A percentile compares a stretch with the other conserved stretches of the same genome.
Evolutionary conservation across 2,888 invertebrate species (phyloP).

Genomic region (Dryobotodes eremita): DNA sequence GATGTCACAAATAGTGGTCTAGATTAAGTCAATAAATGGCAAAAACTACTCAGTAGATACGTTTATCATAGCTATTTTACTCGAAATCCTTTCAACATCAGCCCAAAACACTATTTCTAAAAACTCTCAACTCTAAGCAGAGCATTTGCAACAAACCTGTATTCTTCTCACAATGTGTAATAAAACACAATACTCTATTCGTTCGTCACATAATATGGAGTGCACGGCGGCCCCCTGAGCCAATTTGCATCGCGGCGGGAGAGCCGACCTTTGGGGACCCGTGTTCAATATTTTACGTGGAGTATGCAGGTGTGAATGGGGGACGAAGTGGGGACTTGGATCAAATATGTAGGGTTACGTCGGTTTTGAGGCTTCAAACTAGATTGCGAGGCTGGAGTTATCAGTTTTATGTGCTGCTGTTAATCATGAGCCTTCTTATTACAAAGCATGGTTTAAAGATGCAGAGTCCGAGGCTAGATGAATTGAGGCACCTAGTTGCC

Average conservation of each 20-base stretch:
- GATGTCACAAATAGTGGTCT: not conserved
- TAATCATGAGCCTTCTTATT: conserved; percentile 41
- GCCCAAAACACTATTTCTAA: conserved; percentile 25
- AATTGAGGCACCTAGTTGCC: not conserved
- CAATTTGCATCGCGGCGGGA: conserved; percentile 76
- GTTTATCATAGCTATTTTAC: not conserved
- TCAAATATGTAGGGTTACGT: conserved; percentile 61
- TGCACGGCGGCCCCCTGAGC: conserved; percentile 70
- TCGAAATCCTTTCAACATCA: conserved; percentile 35
- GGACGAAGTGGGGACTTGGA: conserved; percentile 53
- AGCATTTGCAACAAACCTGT: conserved; percentile 58
- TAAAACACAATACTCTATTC: conserved; percentile 67
- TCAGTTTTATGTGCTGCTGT: conserved; percentile 42
- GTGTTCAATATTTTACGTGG: conserved; percentile 76
- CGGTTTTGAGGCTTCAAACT: conserved; percentile 45
- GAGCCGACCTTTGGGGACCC: conserved; percentile 66
- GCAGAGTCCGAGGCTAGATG: not conserved
- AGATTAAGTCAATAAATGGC: not conserved
- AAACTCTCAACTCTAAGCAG: conserved; percentile 40
- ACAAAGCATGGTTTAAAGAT: conserved; percentile 11
- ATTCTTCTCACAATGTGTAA: conserved; percentile 59
- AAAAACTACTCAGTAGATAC: not conserved
- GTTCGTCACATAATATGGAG: conserved; percentile 78
- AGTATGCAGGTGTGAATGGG: conserved; percentile 70
- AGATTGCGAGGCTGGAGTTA: conserved; percentile 40